Conservation (phyloP, 2,797 vertebrate genomes). For the Bradypodion ventrale region DNA sequence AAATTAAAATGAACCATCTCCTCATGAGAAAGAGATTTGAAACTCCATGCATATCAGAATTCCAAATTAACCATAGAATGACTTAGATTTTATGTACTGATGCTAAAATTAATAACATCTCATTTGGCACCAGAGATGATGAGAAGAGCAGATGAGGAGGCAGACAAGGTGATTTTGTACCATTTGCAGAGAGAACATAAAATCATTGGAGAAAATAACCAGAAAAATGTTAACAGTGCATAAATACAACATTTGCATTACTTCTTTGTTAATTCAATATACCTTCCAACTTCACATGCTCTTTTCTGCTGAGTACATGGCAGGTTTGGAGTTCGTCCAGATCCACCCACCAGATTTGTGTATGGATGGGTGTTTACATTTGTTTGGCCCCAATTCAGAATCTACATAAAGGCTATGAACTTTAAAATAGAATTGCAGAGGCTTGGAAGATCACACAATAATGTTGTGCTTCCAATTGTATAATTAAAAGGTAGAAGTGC, state of each 20-base stretch:
- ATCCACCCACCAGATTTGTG: neutral
- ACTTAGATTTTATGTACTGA: constrained; percentile 27
- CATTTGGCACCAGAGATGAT: constrained; percentile 34
- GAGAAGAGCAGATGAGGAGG: constrained; percentile 42
- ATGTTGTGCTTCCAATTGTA: neutral
- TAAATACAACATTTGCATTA: constrained; percentile 15
- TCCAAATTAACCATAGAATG: constrained; percentile 50
- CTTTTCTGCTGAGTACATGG: neutral
- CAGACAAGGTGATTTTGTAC: constrained; percentile 20
- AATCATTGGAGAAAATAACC: constrained; percentile 40
- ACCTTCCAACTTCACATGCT: neutral
- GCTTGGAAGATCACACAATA: neutral
- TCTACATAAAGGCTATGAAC: neutral
- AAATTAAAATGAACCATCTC: constrained; percentile 48
- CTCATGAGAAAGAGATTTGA: constrained; percentile 42
- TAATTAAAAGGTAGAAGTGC: neutral
- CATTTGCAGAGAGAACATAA: constrained; percentile 47
- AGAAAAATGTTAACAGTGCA: constrained; percentile 30
- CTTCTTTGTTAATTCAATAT: neutral
- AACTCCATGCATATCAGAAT: constrained; percentile 9
- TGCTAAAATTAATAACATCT: constrained; percentile 46
- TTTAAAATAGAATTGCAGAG: neutral
- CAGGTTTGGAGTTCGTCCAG: neutral
- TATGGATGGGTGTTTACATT: neutral
- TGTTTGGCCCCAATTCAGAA: too few relatives aligned